Percentiles rank a stretch among this genome's conserved stretches.
Conservation (phyloP, 2,888 invertebrate species). For the Acrobasis consociella region DNA sequence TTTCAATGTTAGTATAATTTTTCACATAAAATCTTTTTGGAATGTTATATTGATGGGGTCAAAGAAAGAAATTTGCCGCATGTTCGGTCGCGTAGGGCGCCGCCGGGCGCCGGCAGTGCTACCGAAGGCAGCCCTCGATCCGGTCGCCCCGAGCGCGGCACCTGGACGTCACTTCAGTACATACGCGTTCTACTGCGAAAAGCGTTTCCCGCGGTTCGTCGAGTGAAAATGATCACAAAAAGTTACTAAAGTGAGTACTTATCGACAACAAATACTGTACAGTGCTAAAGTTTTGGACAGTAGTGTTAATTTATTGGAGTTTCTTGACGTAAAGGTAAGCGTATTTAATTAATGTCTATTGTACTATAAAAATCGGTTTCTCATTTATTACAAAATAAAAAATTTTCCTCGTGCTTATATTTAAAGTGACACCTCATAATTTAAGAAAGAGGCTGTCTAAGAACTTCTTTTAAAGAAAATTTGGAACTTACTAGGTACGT, state of each 20-base stretch:
- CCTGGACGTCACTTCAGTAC: slow-evolving; percentile 21
- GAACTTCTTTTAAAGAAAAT: no score
- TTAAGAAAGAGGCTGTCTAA: no score
- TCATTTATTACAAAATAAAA: no score
- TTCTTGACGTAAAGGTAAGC: not conserved
- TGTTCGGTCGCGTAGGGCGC: slow-evolving; percentile 45
- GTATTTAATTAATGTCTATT: not conserved
- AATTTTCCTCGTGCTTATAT: no score
- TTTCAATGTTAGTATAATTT: no score
- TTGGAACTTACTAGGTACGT: no score
- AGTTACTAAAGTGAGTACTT: not conserved
- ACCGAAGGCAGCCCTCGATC: slow-evolving; percentile 45
- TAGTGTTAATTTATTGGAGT: not conserved
- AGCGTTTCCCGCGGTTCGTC: not conserved
- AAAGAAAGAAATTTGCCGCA: slow-evolving; percentile 34
- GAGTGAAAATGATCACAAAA: not conserved
- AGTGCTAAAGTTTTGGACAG: not conserved
- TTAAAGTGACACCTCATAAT: no score
- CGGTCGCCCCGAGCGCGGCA: slow-evolving; percentile 44
- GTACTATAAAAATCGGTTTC: no score
- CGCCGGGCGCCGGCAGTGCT: slow-evolving; percentile 56
- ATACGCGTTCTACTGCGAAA: not conserved
- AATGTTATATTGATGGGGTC: slow-evolving; percentile 13
- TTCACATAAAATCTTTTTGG: not conserved
- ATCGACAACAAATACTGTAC: not conserved